These are phyloP conservation scores for Oasisia sp. DNA, from an alignment of 2,888 invertebrate species.

Conservation along the genomic window DNA sequence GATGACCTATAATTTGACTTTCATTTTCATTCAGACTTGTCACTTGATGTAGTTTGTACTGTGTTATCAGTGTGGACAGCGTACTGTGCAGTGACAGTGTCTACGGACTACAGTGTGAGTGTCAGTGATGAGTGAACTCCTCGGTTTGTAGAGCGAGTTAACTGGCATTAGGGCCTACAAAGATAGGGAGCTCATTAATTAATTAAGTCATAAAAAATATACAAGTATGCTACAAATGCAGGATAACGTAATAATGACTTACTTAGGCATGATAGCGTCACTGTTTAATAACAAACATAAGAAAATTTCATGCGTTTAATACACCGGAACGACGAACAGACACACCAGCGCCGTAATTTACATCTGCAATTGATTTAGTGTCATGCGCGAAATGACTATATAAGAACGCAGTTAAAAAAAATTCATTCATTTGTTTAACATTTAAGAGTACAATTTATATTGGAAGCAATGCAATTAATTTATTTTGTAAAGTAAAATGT, in stretches of 20 bases:
- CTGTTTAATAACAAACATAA: background rate
- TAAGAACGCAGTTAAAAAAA: background rate
- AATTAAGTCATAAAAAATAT: background rate
- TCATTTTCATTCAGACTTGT: too few relatives aligned
- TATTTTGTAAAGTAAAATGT: background rate
- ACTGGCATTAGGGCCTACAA: background rate
- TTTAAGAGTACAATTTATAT: background rate
- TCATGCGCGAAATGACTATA: background rate
- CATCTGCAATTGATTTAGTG: background rate
- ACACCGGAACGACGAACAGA: constrained; percentile 6
- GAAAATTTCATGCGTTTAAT: background rate
- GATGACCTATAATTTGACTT: too few relatives aligned
- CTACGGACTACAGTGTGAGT: background rate
- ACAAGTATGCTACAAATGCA: background rate
- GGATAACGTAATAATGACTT: background rate
- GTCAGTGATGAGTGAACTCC: background rate
- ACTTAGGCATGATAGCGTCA: background rate
- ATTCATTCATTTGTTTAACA: background rate
- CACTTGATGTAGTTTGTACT: too few relatives aligned
- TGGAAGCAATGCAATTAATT: background rate
- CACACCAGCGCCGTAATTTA: background rate
- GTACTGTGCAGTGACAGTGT: too few relatives aligned
- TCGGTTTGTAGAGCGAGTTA: background rate
- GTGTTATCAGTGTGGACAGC: too few relatives aligned
- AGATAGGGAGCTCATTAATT: background rate